These are phyloP conservation scores for Pyrrhia umbra DNA, from an alignment of 2,888 invertebrate genomes.

Conservation along the genomic window DNA sequence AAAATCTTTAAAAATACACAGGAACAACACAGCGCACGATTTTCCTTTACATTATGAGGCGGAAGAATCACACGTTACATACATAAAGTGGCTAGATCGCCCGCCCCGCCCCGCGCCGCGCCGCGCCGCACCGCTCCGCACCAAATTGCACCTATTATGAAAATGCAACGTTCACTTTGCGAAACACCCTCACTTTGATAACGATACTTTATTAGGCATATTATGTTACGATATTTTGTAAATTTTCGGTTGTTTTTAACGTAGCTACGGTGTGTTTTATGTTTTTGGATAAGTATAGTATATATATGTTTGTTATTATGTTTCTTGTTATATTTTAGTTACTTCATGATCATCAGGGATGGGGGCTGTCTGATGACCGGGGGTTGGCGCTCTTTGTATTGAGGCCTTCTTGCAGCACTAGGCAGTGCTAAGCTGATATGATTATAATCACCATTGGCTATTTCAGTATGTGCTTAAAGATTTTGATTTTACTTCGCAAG, in stretches of 20 bases:
- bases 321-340: background rate
- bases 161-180: slow-evolving; percentile 56
- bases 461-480: too few species aligned
- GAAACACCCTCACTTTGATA: slow-evolving; percentile 50
- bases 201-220: slow-evolving; percentile 54
- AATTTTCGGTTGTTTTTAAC: slow-evolving; percentile 28
- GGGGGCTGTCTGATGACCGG: too few species aligned
- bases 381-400: too few species aligned
- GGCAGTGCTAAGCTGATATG: too few species aligned
- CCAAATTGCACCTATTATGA: slow-evolving; percentile 57
- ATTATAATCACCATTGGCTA: too few species aligned
- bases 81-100: slow-evolving; percentile 52
- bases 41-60: slow-evolving; percentile 44
- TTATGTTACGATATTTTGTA: slow-evolving; percentile 46
- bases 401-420: too few species aligned
- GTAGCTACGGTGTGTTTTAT: slow-evolving; percentile 15
- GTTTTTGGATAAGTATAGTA: background rate
- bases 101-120: slow-evolving; percentile 10
- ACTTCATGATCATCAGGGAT: too few species aligned
- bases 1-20: slow-evolving; percentile 24
- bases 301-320: background rate
- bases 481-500: too few species aligned
- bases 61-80: slow-evolving; percentile 53
- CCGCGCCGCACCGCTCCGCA: slow-evolving; percentile 32
- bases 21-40: slow-evolving; percentile 35